Percentiles rank a stretch among this genome's conserved stretches.
phyloP scores from a whole-genome alignment of 1,140 invertebrate genomes.

The Homarus americanus region DNA sequence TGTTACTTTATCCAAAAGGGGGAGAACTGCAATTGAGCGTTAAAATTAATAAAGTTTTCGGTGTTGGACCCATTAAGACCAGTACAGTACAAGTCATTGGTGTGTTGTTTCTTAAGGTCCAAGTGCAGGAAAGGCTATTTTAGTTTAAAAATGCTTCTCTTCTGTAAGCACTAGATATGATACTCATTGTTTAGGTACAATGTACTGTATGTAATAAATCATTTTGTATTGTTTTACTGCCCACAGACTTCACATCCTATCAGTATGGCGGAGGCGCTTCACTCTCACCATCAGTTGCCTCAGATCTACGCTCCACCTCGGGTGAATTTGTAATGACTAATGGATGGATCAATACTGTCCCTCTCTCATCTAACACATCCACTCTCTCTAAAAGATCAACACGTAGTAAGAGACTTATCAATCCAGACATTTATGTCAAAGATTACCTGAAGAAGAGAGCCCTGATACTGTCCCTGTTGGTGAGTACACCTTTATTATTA shows the following conservation, averaged over 20 bases:
- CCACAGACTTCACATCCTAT: constrained; percentile 63
- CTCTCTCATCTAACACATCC: constrained; percentile 84
- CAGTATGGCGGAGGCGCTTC: constrained; percentile 71
- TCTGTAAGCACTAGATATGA: no score
- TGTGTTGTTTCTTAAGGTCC: no score
- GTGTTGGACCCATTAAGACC: no score
- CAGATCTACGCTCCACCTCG: constrained; percentile 67
- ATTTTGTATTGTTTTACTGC: not conserved
- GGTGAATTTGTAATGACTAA: constrained; percentile 77
- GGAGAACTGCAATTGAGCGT: no score
- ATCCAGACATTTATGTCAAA: constrained; percentile 90
- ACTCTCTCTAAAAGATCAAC: constrained; percentile 84
- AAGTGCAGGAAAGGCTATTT: no score
- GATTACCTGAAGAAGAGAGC: constrained; percentile 97
- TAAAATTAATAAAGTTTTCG: no score
- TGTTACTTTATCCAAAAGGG: no score
- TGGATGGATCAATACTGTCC: constrained; percentile 95
- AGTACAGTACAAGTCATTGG: no score
- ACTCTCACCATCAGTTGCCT: constrained; percentile 64
- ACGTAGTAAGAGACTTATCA: constrained; percentile 83
- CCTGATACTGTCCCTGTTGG: constrained; percentile 93
- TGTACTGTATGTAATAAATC: no score
- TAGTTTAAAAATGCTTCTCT: no score
- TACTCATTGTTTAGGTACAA: no score
- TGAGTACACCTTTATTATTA: no score